Evolutionary conservation across 1,140 invertebrate species (phyloP).

Genomic region (Platyscapa corneri): DNA sequence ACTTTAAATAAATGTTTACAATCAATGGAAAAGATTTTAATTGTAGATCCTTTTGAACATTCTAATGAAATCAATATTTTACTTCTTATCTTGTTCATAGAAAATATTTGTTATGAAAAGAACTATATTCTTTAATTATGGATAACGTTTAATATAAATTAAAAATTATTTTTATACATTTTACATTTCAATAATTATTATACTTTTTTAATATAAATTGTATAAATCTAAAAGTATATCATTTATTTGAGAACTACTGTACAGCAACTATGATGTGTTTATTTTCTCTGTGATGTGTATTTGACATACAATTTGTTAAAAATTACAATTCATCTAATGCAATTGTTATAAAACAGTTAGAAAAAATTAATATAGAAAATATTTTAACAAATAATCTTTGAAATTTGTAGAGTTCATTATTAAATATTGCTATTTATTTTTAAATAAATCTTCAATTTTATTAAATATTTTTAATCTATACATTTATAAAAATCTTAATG

Average conservation of each 20-base stretch:
- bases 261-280: no score
- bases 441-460: conserved; percentile 17
- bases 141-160: not conserved
- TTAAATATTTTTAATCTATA: not conserved
- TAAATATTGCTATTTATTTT: not conserved
- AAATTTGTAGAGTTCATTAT: no score
- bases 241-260: no score
- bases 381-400: no score
- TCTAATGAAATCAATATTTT: not conserved
- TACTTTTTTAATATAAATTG: no score
- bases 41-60: not conserved
- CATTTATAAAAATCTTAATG: conserved; percentile 23
- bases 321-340: no score
- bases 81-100: not conserved
- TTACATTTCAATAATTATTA: no score
- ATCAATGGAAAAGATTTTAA: not conserved
- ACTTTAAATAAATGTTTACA: not conserved
- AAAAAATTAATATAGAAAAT: no score
- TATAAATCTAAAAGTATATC: no score
- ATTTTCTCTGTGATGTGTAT: no score
- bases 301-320: no score
- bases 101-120: not conserved
- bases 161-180: not conserved
- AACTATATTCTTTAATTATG: not conserved
- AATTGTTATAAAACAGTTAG: no score